Base-by-base conservation (phyloP, 2,888 invertebrate genomes). In the Rhimphoctona megacephalus region DNA sequence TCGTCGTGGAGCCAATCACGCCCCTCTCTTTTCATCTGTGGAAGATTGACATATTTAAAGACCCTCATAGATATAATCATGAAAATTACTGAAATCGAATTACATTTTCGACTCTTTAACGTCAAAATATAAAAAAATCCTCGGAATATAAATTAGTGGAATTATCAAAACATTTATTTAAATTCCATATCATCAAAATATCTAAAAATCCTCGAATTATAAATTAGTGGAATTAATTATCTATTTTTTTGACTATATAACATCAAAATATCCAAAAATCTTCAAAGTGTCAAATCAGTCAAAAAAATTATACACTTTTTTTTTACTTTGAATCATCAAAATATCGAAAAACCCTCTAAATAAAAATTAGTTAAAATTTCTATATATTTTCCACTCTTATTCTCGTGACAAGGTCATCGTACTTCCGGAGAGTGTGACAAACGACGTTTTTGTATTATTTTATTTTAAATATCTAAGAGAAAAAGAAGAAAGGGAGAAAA, bases 361-460 rank as follows among this genome's bases (percentile, higher is more conserved):
- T 36, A 36, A 5, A 5, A 6, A 36, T 36, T 6, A 25, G 9
- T 57, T 0, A 57, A 57, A 57, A 57, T 57, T 25, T 57, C 0
- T 25, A 2, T 11, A 19, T 22, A 11, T 25, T 25, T 57, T 25
- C 0, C 9, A 25, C 1, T 39, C 22, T 46, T 9, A 7, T 11
- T 66, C 49, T 66, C 52, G 49, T 11, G 81, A 85, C 81, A 81
- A 83, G 85, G 85, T 87, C 83, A 85, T 72, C 83, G 81, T 78
- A 64, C 25, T 70, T 8, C 49, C 25, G 46, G 14, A 14, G 6
- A 33, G 8, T 52, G 54, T 22, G 81, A 85, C 22, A 46, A 22
- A 33, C 39, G 7, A 52, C n/a, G 30, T 33, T 70, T 19, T n/a
- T n/a, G n/a, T n/a, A n/a, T n/a, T n/a, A n/a, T n/a, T n/a, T n/a